phyloP scores from a whole-genome alignment of 2,888 invertebrate species.

The Apamea anceps region DNA sequence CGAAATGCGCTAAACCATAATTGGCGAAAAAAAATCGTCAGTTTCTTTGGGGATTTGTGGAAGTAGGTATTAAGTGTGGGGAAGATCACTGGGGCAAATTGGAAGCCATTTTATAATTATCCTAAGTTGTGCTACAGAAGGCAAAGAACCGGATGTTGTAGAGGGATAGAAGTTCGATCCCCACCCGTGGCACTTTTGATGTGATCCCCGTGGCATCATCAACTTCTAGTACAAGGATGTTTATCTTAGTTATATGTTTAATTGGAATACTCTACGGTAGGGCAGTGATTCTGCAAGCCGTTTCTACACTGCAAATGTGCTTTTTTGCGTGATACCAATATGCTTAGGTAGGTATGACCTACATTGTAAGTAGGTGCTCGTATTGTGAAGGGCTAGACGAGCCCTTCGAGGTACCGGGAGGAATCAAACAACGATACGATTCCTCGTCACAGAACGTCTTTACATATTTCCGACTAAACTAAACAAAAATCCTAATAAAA shows the following conservation, averaged over 20 bases:
- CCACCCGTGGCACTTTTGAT: neutral
- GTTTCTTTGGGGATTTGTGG: too few species aligned
- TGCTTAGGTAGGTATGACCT: neutral
- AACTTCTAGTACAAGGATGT: neutral
- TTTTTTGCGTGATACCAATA: neutral
- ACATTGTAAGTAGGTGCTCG: neutral
- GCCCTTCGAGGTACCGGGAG: too few species aligned
- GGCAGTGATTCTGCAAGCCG: neutral
- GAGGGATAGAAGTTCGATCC: neutral
- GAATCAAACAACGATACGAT: too few species aligned
- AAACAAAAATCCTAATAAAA: too few species aligned
- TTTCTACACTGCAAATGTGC: neutral
- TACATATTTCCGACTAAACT: too few species aligned
- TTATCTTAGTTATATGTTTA: conserved; percentile 5
- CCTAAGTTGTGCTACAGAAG: neutral
- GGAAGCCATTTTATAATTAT: conserved; percentile 6
- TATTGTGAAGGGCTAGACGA: too few species aligned
- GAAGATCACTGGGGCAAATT: neutral
- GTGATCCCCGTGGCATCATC: neutral
- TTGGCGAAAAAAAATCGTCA: too few species aligned
- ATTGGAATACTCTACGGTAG: neutral
- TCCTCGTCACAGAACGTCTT: too few species aligned
- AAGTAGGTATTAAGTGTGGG: too few species aligned
- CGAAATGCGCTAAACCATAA: too few species aligned
- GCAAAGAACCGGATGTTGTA: conserved; percentile 11